Percentiles rank a stretch among this genome's conserved stretches.
Evolutionary conservation across 2,888 invertebrate genomes (phyloP).

Genomic region (Chydorus sphaericus): DNA sequence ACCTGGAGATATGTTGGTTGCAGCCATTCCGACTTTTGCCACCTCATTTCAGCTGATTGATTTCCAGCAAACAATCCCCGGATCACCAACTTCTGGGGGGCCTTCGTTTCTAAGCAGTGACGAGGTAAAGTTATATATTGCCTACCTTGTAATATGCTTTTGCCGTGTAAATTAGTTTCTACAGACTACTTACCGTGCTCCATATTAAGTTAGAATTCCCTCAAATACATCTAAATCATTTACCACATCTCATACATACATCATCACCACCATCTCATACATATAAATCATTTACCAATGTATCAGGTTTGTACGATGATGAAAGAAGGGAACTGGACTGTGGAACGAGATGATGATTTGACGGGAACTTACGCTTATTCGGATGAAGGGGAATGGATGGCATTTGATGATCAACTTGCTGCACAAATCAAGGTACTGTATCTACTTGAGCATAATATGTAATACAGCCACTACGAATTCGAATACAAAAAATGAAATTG

Average conservation of each 20-base stretch:
- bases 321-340: slow-evolving; percentile 46
- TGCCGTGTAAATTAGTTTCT: not conserved
- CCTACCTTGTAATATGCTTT: too few relatives aligned
- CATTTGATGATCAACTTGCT: slow-evolving; percentile 57
- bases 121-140: slow-evolving; percentile 30
- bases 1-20: slow-evolving; percentile 50
- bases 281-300: not conserved
- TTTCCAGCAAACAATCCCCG: slow-evolving; percentile 48
- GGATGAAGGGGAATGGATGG: slow-evolving; percentile 48
- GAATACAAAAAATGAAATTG: not conserved
- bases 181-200: not conserved
- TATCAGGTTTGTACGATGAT: slow-evolving; percentile 39
- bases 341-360: slow-evolving; percentile 60
- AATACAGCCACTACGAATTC: not conserved
- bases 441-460: slow-evolving; percentile 8
- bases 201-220: not conserved
- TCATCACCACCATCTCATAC: not conserved
- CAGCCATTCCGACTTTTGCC: slow-evolving; percentile 54
- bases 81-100: slow-evolving; percentile 44
- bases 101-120: slow-evolving; percentile 43
- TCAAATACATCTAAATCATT: not conserved
- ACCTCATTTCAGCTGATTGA: slow-evolving; percentile 49
- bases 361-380: slow-evolving; percentile 62
- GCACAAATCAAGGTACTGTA: slow-evolving; percentile 46
- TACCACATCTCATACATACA: not conserved